Percentiles rank a stretch among this genome's conserved stretches.
phyloP scores from a whole-genome alignment of 1,140 invertebrate genomes.

The Antheraea pernyi region DNA sequence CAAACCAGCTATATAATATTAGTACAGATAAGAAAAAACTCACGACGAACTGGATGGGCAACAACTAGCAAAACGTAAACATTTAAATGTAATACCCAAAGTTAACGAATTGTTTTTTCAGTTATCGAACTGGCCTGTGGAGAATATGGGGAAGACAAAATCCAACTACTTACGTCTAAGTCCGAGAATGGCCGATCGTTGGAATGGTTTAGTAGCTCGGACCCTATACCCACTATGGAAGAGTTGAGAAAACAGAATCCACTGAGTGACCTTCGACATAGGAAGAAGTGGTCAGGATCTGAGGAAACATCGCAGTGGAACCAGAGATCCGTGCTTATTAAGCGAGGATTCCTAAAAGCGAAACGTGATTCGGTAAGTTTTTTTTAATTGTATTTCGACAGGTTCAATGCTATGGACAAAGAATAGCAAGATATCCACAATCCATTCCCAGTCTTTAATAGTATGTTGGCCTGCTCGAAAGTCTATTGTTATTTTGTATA shows the following conservation, averaged over 20 bases:
- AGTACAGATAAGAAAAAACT: too few relatives aligned
- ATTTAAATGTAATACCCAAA: not conserved
- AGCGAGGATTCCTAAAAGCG: slow-evolving; percentile 85
- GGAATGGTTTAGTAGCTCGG: slow-evolving; percentile 84
- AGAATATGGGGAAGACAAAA: slow-evolving; percentile 92
- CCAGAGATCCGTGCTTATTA: slow-evolving; percentile 85
- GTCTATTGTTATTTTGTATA: too few relatives aligned
- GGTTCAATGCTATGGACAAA: too few relatives aligned
- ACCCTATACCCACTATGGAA: slow-evolving; percentile 78
- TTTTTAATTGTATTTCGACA: not conserved
- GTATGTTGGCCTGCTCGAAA: too few relatives aligned
- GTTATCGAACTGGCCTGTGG: slow-evolving; percentile 94
- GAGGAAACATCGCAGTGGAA: slow-evolving; percentile 86
- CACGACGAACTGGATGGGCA: too few relatives aligned
- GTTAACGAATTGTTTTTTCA: slow-evolving; percentile 47
- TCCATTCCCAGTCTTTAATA: too few relatives aligned
- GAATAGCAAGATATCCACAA: too few relatives aligned
- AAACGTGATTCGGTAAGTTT: slow-evolving; percentile 85
- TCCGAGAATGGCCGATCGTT: slow-evolving; percentile 86
- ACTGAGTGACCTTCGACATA: slow-evolving; percentile 63
- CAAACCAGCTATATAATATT: too few relatives aligned
- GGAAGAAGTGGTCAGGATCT: slow-evolving; percentile 57
- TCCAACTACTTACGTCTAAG: slow-evolving; percentile 84
- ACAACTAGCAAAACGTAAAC: too few relatives aligned
- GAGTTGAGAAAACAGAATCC: slow-evolving; percentile 79